Percentiles rank a stretch among this genome's conserved stretches.
These are phyloP conservation scores for Syngnathoides biaculeatus DNA, from an alignment of 2,113 vertebrate genomes.

Conservation along the genomic window DNA sequence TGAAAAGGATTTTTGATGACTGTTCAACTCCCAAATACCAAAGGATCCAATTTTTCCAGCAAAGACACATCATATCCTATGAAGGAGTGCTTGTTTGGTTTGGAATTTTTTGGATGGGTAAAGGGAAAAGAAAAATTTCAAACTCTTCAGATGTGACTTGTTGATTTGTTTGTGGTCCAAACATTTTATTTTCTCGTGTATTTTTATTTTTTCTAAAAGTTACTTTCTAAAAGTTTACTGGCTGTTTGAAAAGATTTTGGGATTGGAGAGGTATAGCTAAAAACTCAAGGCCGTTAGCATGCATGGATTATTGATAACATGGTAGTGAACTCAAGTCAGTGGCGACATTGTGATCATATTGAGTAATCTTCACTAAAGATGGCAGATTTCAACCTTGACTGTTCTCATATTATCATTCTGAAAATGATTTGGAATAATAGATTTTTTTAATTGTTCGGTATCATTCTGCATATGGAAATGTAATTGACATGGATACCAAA, in stretches of 20 bases:
- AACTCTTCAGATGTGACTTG: background rate
- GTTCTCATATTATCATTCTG: background rate
- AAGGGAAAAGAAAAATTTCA: background rate
- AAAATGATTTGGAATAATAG: background rate
- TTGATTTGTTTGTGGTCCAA: background rate
- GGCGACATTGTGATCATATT: background rate
- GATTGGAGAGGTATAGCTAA: background rate
- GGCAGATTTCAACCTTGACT: background rate
- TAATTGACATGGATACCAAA: constrained; percentile 44
- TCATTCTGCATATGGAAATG: background rate
- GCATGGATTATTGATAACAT: background rate
- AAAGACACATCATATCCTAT: background rate
- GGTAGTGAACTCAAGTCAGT: background rate
- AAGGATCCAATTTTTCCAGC: background rate
- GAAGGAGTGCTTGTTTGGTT: background rate
- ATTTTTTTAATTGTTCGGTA: background rate
- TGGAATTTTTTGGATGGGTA: background rate
- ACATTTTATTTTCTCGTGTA: background rate
- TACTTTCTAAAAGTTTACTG: too few relatives aligned
- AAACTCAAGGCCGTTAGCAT: background rate
- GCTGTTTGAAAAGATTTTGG: background rate
- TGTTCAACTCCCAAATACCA: background rate
- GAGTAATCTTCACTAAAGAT: background rate
- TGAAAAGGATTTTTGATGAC: background rate
- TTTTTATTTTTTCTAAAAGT: background rate